phyloP scores from a whole-genome alignment of 1,140 invertebrate species.

The Paraescarpia echinospica region DNA sequence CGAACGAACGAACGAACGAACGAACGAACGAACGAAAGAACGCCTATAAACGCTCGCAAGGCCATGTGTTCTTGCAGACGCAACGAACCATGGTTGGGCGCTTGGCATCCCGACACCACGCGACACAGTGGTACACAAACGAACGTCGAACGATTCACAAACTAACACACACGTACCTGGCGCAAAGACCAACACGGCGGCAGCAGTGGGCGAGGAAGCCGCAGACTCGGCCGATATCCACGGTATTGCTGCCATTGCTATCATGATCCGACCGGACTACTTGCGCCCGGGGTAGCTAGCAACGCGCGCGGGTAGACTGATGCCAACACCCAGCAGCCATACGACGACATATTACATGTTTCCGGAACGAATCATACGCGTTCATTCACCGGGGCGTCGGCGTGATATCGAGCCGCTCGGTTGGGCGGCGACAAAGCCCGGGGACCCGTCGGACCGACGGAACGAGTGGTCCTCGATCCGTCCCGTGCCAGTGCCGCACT shows the following conservation, averaged over 20 bases:
- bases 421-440: neutral
- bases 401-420: neutral
- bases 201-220: neutral
- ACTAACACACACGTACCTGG: neutral
- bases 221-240: neutral
- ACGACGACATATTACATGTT: neutral
- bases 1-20: neutral
- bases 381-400: neutral
- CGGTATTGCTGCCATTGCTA: neutral
- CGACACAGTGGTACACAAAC: neutral
- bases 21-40: neutral
- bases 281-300: neutral
- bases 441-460: neutral
- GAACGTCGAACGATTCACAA: neutral
- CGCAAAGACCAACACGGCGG: neutral
- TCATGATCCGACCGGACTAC: neutral
- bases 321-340: neutral
- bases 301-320: neutral
- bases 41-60: neutral
- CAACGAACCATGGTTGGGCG: conserved; percentile 1
- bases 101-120: neutral
- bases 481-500: neutral
- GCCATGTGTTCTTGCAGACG: neutral
- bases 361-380: neutral
- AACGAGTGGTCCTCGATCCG: neutral